Evolutionary conservation across 2,888 invertebrate species (phyloP).

Genomic region (Troglohyphantes excavatus): DNA sequence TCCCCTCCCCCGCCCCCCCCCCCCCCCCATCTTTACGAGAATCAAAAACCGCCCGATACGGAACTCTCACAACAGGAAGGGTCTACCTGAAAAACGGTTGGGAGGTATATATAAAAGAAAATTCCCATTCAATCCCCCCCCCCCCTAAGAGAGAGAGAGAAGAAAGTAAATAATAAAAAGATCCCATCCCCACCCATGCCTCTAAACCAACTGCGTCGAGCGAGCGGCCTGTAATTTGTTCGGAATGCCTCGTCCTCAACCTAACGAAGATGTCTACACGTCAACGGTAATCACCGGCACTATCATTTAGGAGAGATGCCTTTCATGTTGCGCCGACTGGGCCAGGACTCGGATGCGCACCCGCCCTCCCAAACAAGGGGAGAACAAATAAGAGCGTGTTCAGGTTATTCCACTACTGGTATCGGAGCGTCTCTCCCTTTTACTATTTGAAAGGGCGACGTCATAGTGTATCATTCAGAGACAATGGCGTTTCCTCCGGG

Average conservation of each 20-base stretch:
- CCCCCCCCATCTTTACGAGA: slow-evolving; percentile 24
- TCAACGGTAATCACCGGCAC: slow-evolving; percentile 75
- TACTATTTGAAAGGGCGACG: not conserved
- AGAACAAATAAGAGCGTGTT: slow-evolving; percentile 51
- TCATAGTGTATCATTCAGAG: slow-evolving; percentile 31
- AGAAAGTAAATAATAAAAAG: slow-evolving; percentile 50
- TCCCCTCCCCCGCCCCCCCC: slow-evolving; percentile 8
- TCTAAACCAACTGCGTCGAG: slow-evolving; percentile 63
- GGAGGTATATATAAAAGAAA: slow-evolving; percentile 37
- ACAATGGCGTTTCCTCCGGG: not conserved
- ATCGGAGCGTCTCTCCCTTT: slow-evolving; percentile 28
- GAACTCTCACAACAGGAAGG: slow-evolving; percentile 60
- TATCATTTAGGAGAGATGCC: slow-evolving; percentile 69
- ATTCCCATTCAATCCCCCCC: not conserved
- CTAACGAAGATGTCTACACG: slow-evolving; percentile 78
- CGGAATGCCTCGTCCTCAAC: slow-evolving; percentile 67
- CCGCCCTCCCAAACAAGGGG: slow-evolving; percentile 57
- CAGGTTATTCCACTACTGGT: slow-evolving; percentile 44
- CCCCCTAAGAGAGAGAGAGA: slow-evolving; percentile 6
- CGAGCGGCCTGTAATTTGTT: slow-evolving; percentile 76
- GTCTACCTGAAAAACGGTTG: slow-evolving; percentile 25
- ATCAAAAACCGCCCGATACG: slow-evolving; percentile 42
- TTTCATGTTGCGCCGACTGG: slow-evolving; percentile 64
- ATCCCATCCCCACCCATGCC: slow-evolving; percentile 59
- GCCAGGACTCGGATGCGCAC: slow-evolving; percentile 35